A percentile compares a stretch with the other conserved stretches of the same genome.
Evolutionary conservation across 92 coral and sea anemone species (phyloP).

Genomic region (Blastomussa wellsi): DNA sequence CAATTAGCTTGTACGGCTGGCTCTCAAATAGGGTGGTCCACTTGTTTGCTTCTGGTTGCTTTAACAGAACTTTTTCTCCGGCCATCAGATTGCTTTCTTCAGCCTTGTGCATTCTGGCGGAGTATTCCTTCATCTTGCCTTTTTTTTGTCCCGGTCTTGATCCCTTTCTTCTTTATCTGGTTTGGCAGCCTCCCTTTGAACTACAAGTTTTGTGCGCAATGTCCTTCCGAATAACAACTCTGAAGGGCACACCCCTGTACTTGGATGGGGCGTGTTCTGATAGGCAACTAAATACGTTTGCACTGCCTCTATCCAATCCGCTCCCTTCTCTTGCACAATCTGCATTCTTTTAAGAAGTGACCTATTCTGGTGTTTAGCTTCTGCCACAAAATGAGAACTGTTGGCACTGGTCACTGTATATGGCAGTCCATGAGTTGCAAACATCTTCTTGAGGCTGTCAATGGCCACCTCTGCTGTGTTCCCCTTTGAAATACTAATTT

Average conservation of each 20-base stretch:
- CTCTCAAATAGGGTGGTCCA: constrained; percentile 52
- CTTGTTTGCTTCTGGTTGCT: constrained; percentile 54
- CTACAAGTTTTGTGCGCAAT: constrained; percentile 50
- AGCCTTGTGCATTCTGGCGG: constrained; percentile 45
- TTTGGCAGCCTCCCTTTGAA: constrained; percentile 23
- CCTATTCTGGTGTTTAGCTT: constrained; percentile 42
- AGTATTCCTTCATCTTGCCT: constrained; percentile 49
- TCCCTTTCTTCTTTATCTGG: constrained; percentile 50
- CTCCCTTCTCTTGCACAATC: constrained; percentile 40
- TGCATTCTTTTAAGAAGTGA: constrained; percentile 57
- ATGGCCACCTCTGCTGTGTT: constrained; percentile 49
- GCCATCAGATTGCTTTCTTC: constrained; percentile 22
- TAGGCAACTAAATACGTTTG: constrained; percentile 55
- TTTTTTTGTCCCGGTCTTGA: constrained; percentile 46
- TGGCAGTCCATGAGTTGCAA: constrained; percentile 61
- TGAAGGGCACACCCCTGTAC: constrained; percentile 63
- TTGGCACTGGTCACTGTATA: constrained; percentile 45
- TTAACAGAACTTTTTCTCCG: constrained; percentile 52
- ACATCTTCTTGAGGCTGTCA: constrained; percentile 47
- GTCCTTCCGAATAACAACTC: constrained; percentile 53
- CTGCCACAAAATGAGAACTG: constrained; percentile 53
- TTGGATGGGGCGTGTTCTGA: constrained; percentile 59
- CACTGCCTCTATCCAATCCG: constrained; percentile 38
- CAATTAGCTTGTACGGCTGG: constrained; percentile 39
- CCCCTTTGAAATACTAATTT: constrained; percentile 41